phyloP scores from a whole-genome alignment of 2,888 invertebrate genomes.

The Busseola fusca region DNA sequence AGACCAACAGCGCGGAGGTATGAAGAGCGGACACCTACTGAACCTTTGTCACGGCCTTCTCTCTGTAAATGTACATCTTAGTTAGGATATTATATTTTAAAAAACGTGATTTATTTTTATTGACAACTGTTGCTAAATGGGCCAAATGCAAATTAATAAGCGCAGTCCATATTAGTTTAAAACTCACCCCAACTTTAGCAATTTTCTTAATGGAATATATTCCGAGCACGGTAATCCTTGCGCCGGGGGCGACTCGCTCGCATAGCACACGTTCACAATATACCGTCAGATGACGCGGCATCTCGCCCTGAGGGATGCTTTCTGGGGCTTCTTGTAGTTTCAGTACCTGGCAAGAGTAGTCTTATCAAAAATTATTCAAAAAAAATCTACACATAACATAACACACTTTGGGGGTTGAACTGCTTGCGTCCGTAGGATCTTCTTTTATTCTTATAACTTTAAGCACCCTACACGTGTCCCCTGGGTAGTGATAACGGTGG shows the following conservation, averaged over 20 bases:
- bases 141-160: neutral
- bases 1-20: conserved; percentile 98
- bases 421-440: no score
- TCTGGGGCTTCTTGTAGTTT: conserved; percentile 99
- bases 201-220: conserved; percentile 98
- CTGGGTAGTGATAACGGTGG: no score
- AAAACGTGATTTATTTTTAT: neutral
- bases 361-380: neutral
- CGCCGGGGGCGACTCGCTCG: conserved; percentile 98
- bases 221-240: conserved; percentile 97
- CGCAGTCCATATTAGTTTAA: neutral
- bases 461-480: no score
- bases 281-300: conserved; percentile 98
- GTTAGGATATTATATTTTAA: neutral
- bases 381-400: neutral
- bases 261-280: conserved; percentile 97
- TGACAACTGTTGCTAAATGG: neutral
- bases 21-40: conserved; percentile 97
- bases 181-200: conserved; percentile 89
- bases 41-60: conserved; percentile 93
- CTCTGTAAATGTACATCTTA: conserved; percentile 76
- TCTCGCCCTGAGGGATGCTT: conserved; percentile 96
- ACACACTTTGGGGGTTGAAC: no score
- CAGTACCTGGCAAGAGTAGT: conserved; percentile 87
- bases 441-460: no score